phyloP scores from a whole-genome alignment of 2,113 vertebrate genomes.

The Ptyas mucosa region DNA sequence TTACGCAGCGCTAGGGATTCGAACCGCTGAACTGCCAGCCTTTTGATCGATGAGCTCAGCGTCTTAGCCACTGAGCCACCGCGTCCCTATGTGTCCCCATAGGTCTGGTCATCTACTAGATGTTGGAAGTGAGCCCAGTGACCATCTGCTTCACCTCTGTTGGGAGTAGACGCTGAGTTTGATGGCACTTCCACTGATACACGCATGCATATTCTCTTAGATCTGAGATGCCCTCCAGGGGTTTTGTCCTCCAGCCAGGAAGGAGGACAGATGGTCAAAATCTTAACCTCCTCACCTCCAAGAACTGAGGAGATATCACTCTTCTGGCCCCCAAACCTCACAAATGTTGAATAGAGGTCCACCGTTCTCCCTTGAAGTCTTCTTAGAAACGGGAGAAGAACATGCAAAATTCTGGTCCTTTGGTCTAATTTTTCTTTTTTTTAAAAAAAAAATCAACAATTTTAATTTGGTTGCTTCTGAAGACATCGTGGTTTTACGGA shows the following conservation, averaged over 20 bases:
- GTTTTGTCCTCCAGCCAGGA: background rate
- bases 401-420: background rate
- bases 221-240: background rate
- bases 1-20: too few species aligned
- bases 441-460: too few species aligned
- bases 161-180: background rate
- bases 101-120: background rate
- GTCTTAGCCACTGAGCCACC: too few species aligned
- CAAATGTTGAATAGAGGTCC: background rate
- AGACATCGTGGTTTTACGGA: too few species aligned
- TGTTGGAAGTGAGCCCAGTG: background rate
- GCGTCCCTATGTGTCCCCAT: background rate
- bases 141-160: background rate
- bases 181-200: background rate
- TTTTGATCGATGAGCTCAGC: too few species aligned
- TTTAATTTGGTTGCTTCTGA: too few species aligned
- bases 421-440: too few species aligned
- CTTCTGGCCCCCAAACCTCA: background rate
- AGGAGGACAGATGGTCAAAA: background rate
- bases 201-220: background rate
- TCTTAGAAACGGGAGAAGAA: background rate
- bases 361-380: background rate
- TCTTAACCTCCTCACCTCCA: background rate
- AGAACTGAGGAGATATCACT: background rate
- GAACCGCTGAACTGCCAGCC: too few species aligned